Evolutionary conservation across 2,888 invertebrate genomes (phyloP).

Genomic region (Tenthredo livida): DNA sequence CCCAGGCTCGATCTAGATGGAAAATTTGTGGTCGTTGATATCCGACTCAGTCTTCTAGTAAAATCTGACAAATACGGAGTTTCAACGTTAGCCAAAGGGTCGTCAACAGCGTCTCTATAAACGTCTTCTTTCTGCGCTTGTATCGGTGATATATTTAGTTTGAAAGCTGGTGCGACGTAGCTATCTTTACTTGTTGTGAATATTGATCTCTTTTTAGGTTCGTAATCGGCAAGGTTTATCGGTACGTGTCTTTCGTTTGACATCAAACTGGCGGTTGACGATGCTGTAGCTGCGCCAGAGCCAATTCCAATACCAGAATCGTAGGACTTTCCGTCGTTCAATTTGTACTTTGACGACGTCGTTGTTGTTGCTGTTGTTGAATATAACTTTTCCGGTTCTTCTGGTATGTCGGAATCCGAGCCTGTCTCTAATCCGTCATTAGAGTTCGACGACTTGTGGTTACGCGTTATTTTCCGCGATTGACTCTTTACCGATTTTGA

Average conservation of each 20-base stretch:
- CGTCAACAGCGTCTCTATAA: constrained; percentile 65
- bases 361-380: constrained; percentile 52
- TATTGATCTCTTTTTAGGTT: constrained; percentile 63
- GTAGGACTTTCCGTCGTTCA: background rate
- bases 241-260: constrained; percentile 26
- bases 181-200: constrained; percentile 66
- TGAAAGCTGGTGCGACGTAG: constrained; percentile 67
- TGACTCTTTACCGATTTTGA: background rate
- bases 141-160: constrained; percentile 69
- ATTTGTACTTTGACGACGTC: background rate
- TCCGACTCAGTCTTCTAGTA: constrained; percentile 81
- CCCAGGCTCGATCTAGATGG: constrained; percentile 67
- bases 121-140: constrained; percentile 63
- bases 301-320: background rate
- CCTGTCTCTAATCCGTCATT: constrained; percentile 85
- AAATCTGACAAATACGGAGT: constrained; percentile 87
- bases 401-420: constrained; percentile 84
- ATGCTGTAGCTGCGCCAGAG: background rate
- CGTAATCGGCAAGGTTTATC: constrained; percentile 57
- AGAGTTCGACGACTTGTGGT: constrained; percentile 62
- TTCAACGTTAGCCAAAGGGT: constrained; percentile 79
- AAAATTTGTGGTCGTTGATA: constrained; percentile 65
- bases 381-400: constrained; percentile 64
- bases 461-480: constrained; percentile 64
- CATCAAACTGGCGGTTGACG: background rate